A percentile compares a stretch with the other conserved stretches of the same genome.
phyloP scores from a whole-genome alignment of 2,113 vertebrate genomes.

The Heloderma charlesbogerti region DNA sequence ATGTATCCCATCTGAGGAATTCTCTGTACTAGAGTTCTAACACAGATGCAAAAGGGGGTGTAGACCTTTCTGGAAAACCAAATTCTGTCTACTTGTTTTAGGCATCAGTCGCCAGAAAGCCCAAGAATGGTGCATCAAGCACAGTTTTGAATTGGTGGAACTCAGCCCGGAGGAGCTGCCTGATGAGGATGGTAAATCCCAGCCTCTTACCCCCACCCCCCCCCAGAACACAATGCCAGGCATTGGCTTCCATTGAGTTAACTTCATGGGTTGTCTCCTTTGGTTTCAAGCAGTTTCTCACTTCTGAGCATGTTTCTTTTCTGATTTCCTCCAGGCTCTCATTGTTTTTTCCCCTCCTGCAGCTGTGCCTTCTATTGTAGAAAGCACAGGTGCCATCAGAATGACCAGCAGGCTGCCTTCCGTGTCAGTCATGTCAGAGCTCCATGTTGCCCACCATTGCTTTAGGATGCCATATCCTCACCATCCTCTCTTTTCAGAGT shows the following conservation, averaged over 20 bases:
- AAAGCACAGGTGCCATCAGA: too few species aligned
- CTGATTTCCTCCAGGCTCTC: neutral
- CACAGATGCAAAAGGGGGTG: too few species aligned
- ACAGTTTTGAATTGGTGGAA: slow-evolving; percentile 95
- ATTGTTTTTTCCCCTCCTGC: neutral
- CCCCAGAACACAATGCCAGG: neutral
- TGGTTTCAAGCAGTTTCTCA: neutral
- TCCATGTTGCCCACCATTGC: neutral
- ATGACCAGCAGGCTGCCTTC: neutral
- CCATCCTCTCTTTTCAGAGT: neutral
- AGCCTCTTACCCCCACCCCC: neutral
- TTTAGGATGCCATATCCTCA: neutral
- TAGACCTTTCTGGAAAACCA: neutral
- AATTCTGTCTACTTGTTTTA: slow-evolving; percentile 60
- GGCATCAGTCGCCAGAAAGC: slow-evolving; percentile 91
- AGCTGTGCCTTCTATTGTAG: neutral
- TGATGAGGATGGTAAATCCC: slow-evolving; percentile 92
- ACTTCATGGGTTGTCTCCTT: neutral
- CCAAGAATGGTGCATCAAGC: slow-evolving; percentile 96
- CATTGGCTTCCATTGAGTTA: neutral
- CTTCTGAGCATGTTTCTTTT: neutral
- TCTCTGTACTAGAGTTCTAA: neutral
- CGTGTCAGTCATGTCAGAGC: neutral
- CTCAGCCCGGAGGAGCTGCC: slow-evolving; percentile 92
- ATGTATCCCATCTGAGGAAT: too few species aligned